Conservation (phyloP, 2,113 vertebrate genomes). For the Aegotheles bennettii region DNA sequence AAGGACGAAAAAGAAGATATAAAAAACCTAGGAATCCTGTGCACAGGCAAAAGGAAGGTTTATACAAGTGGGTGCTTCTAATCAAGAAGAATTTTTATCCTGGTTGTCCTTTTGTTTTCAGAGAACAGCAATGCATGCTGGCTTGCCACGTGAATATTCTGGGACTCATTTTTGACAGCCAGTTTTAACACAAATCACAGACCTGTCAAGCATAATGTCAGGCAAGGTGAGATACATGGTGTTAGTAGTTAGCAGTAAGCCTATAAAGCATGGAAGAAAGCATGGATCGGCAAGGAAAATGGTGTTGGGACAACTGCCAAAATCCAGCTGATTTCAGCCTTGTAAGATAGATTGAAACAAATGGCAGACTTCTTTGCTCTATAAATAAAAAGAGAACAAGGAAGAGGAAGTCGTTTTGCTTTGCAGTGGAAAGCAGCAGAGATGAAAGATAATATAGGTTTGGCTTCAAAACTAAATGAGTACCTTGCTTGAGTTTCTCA, state of each 20-base stretch:
- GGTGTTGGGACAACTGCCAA: background rate
- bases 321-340: background rate
- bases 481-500: background rate
- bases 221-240: background rate
- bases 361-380: background rate
- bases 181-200: constrained; percentile 21
- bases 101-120: background rate
- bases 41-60: background rate
- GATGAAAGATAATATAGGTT: background rate
- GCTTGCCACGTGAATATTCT: background rate
- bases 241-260: background rate
- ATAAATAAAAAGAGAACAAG: constrained; percentile 11
- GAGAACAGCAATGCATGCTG: background rate
- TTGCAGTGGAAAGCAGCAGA: background rate
- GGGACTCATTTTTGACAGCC: background rate
- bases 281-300: background rate
- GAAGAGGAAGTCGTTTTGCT: constrained; percentile 16
- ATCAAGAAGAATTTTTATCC: background rate
- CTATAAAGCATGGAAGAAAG: background rate
- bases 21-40: background rate
- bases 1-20: background rate
- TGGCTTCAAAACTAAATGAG: background rate
- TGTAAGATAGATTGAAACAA: background rate
- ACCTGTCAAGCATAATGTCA: background rate
- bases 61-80: background rate